phyloP scores from a whole-genome alignment of 2,113 vertebrate species.

The Pterocles burchelli region DNA sequence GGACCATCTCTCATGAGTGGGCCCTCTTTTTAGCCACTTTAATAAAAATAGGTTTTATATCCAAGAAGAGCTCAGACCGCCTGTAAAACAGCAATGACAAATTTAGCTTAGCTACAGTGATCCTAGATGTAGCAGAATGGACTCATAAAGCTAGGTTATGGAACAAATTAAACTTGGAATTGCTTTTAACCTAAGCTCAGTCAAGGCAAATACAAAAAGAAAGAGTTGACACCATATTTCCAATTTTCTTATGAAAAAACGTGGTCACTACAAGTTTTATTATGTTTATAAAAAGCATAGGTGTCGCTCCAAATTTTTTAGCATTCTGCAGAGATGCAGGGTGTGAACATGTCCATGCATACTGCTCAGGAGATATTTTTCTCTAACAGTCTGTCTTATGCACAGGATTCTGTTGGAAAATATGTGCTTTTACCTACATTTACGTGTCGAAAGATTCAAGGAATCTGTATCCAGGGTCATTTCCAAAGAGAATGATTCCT shows the following conservation, averaged over 20 bases:
- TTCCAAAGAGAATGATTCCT: neutral
- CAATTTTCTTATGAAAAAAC: neutral
- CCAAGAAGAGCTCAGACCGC: neutral
- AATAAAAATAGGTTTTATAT: neutral
- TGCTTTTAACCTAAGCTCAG: neutral
- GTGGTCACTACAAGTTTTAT: neutral
- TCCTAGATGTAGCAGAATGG: neutral
- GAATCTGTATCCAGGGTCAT: neutral
- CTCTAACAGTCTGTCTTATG: neutral
- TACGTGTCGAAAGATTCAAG: neutral
- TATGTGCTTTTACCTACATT: neutral
- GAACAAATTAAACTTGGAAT: neutral
- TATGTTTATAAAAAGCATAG: neutral
- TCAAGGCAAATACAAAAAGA: neutral
- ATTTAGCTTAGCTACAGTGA: neutral
- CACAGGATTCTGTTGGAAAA: neutral
- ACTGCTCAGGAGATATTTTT: neutral
- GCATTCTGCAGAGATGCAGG: neutral
- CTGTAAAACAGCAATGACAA: neutral
- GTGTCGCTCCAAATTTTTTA: neutral
- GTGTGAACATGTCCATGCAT: neutral
- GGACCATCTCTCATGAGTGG: accelerated
- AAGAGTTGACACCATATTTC: neutral
- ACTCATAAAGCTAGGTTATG: neutral
- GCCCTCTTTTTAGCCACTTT: neutral